These are phyloP conservation scores for Calosoma granatense DNA, from an alignment of 1,140 invertebrate genomes.

Conservation along the genomic window DNA sequence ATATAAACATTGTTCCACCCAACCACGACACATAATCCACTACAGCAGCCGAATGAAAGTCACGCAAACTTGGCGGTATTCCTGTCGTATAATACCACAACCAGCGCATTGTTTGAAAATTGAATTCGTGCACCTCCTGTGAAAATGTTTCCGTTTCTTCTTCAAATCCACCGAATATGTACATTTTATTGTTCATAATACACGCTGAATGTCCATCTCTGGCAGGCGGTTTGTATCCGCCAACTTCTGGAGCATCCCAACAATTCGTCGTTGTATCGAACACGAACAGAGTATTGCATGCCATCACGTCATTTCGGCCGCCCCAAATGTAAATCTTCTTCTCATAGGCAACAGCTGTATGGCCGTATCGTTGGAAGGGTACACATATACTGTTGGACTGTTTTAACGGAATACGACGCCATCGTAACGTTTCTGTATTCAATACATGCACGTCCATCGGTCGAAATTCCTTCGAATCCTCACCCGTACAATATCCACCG, in stretches of 20 bases:
- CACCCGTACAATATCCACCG: slow-evolving; percentile 78
- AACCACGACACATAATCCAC: no score
- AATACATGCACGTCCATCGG: slow-evolving; percentile 85
- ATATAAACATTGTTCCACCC: slow-evolving; percentile 69
- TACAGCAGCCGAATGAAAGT: slow-evolving; percentile 78
- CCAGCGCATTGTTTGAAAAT: slow-evolving; percentile 68
- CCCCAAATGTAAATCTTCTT: slow-evolving; percentile 81
- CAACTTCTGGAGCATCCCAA: slow-evolving; percentile 56
- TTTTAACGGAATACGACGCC: slow-evolving; percentile 38
- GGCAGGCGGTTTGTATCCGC: slow-evolving; percentile 60
- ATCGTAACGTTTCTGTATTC: slow-evolving; percentile 58
- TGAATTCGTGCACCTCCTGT: slow-evolving; percentile 63
- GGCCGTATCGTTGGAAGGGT: slow-evolving; percentile 67
- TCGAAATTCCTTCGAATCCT: slow-evolving; percentile 55
- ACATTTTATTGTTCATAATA: slow-evolving; percentile 72
- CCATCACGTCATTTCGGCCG: slow-evolving; percentile 72
- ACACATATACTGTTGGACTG: slow-evolving; percentile 18
- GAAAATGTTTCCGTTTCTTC: slow-evolving; percentile 69
- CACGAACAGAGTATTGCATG: slow-evolving; percentile 67
- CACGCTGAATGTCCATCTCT: slow-evolving; percentile 87
- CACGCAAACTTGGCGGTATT: slow-evolving; percentile 45
- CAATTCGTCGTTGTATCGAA: slow-evolving; percentile 62
- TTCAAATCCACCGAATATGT: slow-evolving; percentile 82
- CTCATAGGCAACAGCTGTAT: slow-evolving; percentile 70
- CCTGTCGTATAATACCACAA: slow-evolving; percentile 46